These are phyloP conservation scores for Ophioninae sp. DNA, from an alignment of 2,888 invertebrate species.

Conservation along the genomic window DNA sequence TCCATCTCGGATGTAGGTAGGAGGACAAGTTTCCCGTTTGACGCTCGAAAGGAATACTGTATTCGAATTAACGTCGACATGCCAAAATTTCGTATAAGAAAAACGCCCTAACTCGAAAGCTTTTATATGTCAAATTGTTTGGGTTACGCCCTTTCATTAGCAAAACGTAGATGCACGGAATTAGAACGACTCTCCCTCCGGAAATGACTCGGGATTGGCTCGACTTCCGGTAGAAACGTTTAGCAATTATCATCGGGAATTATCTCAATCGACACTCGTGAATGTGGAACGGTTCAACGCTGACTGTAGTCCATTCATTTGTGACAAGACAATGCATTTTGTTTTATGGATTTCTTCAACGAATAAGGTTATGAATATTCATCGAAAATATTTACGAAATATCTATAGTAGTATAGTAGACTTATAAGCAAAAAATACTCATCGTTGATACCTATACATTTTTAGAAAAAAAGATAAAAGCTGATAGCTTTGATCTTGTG, in stretches of 20 bases:
- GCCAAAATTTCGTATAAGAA: not conserved
- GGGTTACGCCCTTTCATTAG: constrained; percentile 10
- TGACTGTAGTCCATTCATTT: not conserved
- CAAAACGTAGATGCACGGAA: not conserved
- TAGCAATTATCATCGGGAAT: constrained; percentile 35
- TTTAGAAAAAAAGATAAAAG: too few relatives aligned
- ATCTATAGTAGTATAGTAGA: too few relatives aligned
- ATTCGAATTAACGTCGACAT: not conserved
- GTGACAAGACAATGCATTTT: not conserved
- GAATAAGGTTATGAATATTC: not conserved
- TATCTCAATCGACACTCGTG: constrained; percentile 36
- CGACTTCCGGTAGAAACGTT: constrained; percentile 39
- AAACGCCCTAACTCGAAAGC: not conserved
- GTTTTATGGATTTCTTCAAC: not conserved
- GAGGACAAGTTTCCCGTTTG: not conserved
- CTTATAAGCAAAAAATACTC: too few relatives aligned
- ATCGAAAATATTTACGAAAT: not conserved
- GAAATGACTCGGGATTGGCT: constrained; percentile 27
- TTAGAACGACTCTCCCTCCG: constrained; percentile 18
- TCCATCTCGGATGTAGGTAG: constrained; percentile 11
- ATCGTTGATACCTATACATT: too few relatives aligned
- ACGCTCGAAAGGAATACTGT: constrained; percentile 3
- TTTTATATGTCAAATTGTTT: not conserved
- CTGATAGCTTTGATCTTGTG: too few relatives aligned
- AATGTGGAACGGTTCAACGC: constrained; percentile 1